Base-by-base conservation (phyloP, 2,113 vertebrate species). In the Andinoacara biseriatus region DNA sequence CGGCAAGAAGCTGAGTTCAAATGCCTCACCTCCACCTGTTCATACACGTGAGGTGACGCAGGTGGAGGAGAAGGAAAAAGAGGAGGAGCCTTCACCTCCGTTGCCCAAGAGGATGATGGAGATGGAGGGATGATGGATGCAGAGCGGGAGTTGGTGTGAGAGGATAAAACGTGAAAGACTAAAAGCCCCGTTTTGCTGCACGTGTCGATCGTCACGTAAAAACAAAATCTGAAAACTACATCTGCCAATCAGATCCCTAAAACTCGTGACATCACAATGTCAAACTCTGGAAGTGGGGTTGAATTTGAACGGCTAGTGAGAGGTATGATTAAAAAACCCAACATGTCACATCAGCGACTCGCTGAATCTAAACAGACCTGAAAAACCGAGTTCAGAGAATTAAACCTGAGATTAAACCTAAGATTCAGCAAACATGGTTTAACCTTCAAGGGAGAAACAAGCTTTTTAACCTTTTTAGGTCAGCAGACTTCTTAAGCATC, bases 81-180 rank as follows among this genome's bases (percentile, higher is more conserved):
- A 29, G 54, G 79, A 92, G 52, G 89, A 83, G 46, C 2, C 15
- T 14, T 54, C 63, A 6, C 91, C 92, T 35, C 88, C 91, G 0
- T 62, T 91, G 14, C 90, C 90, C 4, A 56, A 84, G 10, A 89
- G 85, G 85, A 59, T 0, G 3, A 3, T 26, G 2, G 62, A 72
- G 46, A 15, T 78, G 77, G 83, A 90, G 7, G 74, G 20, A 24
- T 87, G 78, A 79, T 1, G 57, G 60, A 58, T 2, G 22, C 6
- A 26, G 10, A 20, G 4, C 3, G 2, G 10, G 3, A 17, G 20
- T 3, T 2, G 9, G 29, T 24, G 62, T 43, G 20, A 62, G 63
- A n/a, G 52, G 43, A n/a, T 13, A 33, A 33, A 33, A 24, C 5
- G 5, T 18, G 4, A 54, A 58, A n/a, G 54, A 61, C 14, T 24